Conservation (phyloP, 2,888 invertebrate genomes). For the Holacanthella duospinosa region DNA sequence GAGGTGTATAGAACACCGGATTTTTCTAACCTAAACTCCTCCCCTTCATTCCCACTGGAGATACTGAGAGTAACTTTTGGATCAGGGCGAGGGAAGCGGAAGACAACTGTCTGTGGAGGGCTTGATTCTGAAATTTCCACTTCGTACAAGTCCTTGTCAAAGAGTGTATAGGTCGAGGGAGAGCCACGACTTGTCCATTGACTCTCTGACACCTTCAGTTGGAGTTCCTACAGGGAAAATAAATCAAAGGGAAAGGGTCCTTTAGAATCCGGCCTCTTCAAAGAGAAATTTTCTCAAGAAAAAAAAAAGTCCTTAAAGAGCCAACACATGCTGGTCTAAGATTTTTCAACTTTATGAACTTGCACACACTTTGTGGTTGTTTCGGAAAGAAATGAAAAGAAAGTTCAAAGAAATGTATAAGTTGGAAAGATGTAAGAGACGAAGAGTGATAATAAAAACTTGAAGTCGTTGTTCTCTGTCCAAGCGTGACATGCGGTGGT, state of each 20-base stretch:
- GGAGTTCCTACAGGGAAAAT: constrained; percentile 56
- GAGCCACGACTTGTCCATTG: constrained; percentile 22
- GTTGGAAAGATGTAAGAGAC: too few species aligned
- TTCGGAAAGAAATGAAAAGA: too few species aligned
- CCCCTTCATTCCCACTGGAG: constrained; percentile 81
- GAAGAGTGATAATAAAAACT: too few species aligned
- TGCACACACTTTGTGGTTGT: too few species aligned
- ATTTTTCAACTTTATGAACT: too few species aligned
- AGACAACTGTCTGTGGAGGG: constrained; percentile 76
- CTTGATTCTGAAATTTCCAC: constrained; percentile 78
- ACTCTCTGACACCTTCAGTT: constrained; percentile 66
- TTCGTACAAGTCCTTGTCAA: constrained; percentile 75
- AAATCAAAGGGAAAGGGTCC: constrained; percentile 1
- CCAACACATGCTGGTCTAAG: too few species aligned
- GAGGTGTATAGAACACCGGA: constrained; percentile 83
- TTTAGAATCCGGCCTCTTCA: not conserved
- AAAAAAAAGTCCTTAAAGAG: not conserved
- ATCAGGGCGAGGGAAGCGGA: constrained; percentile 75
- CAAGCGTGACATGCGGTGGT: too few species aligned
- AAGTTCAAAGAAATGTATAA: too few species aligned
- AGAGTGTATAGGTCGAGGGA: constrained; percentile 49
- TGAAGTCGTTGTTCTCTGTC: too few species aligned
- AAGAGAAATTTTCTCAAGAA: not conserved
- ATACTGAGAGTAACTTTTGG: constrained; percentile 77
- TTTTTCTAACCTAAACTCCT: constrained; percentile 73